These are phyloP conservation scores for Penaeus vannamei DNA, from an alignment of 1,140 invertebrate species.

Conservation along the genomic window DNA sequence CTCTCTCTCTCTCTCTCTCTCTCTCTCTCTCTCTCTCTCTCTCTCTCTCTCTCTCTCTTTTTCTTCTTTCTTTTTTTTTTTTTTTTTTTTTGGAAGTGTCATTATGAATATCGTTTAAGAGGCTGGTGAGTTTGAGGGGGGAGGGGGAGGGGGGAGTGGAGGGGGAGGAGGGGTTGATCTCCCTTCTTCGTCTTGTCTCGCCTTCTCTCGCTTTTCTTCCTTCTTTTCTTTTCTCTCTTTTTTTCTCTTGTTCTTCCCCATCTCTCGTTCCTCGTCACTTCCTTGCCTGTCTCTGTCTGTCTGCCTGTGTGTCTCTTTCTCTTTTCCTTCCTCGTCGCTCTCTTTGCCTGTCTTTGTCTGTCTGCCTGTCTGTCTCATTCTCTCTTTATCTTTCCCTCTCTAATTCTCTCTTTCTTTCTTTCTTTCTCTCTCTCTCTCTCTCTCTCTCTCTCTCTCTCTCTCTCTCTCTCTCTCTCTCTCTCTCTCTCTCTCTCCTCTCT, in stretches of 20 bases:
- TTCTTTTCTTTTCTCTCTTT: neutral
- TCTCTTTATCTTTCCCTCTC: neutral
- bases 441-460: neutral
- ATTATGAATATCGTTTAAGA: too few species aligned
- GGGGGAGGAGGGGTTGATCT: too few species aligned
- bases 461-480: neutral
- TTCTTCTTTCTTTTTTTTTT: too few species aligned
- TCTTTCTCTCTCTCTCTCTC: slow-evolving; percentile 33
- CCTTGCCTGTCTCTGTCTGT: too few species aligned
- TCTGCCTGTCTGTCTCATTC: neutral
- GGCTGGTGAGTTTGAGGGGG: too few species aligned
- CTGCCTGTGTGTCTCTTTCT: neutral
- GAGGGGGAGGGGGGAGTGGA: too few species aligned
- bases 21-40: too few species aligned
- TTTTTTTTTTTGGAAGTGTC: too few species aligned
- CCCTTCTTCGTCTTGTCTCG: too few species aligned
- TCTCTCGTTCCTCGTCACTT: neutral
- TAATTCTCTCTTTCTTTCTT: neutral
- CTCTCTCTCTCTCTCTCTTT: too few species aligned
- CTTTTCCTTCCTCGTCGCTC: neutral
- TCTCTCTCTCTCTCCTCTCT: neutral
- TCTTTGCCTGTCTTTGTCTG: neutral
- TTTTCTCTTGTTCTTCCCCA: neutral
- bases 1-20: too few species aligned
- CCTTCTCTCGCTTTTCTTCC: neutral